Conservation (phyloP, 2,888 invertebrate genomes). For the Spilarctia lutea region DNA sequence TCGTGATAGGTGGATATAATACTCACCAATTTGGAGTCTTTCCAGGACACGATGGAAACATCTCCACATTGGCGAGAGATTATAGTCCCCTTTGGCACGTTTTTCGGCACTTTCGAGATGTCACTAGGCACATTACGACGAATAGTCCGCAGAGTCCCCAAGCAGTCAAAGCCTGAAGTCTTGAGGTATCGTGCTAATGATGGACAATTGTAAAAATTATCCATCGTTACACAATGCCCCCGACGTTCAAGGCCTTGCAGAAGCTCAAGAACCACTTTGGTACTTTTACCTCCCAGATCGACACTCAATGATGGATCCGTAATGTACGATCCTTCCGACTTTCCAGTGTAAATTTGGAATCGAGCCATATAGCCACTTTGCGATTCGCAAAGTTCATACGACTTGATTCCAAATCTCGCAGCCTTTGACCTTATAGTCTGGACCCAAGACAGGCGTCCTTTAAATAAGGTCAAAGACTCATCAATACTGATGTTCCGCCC, state of each 20-base stretch:
- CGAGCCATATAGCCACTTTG: too few species aligned
- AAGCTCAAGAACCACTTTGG: slow-evolving; percentile 21
- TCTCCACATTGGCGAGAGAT: slow-evolving; percentile 5
- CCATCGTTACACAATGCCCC: slow-evolving; percentile 35
- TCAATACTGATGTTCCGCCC: slow-evolving; percentile 31
- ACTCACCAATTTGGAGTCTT: not conserved
- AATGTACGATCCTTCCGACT: not conserved
- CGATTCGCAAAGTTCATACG: slow-evolving; percentile 42
- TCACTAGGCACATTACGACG: slow-evolving; percentile 41
- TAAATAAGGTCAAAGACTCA: slow-evolving; percentile 47
- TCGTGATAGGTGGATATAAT: slow-evolving; percentile 1
- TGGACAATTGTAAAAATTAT: slow-evolving; percentile 38
- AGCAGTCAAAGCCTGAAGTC: slow-evolving; percentile 38
- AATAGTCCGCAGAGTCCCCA: slow-evolving; percentile 40
- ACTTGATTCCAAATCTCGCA: slow-evolving; percentile 42
- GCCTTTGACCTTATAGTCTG: slow-evolving; percentile 38
- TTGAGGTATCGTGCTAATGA: slow-evolving; percentile 43
- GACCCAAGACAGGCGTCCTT: slow-evolving; percentile 40
- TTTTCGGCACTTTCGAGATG: slow-evolving; percentile 6
- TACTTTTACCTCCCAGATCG: slow-evolving; percentile 13
- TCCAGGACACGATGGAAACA: not conserved
- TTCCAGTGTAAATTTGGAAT: too few species aligned
- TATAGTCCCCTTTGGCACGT: slow-evolving; percentile 4
- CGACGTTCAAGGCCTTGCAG: slow-evolving; percentile 34
- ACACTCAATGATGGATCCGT: not conserved